Evolutionary conservation across 2,797 vertebrate species (phyloP).

Genomic region (Saguinus oedipus): DNA sequence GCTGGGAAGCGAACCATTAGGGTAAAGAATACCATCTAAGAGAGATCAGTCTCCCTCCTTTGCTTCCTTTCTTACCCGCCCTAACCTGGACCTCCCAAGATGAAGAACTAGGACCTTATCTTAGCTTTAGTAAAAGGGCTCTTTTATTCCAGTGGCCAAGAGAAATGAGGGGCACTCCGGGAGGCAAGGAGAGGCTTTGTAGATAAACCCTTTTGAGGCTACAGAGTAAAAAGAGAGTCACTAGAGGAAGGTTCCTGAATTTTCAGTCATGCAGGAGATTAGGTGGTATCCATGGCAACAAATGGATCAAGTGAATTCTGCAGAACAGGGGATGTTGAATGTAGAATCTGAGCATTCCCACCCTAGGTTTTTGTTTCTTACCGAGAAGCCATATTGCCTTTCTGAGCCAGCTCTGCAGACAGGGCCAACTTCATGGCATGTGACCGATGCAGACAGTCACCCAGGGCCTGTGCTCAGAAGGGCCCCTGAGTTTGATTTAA

Average conservation of each 20-base stretch:
- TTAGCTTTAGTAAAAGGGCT: not conserved
- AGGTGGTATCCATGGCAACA: not conserved
- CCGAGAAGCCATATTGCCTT: not conserved
- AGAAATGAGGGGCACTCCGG: not conserved
- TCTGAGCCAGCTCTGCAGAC: not conserved
- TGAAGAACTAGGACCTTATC: not conserved
- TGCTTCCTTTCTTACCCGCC: not conserved
- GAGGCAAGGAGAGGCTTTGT: not conserved
- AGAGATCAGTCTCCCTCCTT: not conserved
- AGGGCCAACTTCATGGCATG: not conserved
- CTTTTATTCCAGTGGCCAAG: not conserved
- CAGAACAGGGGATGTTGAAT: not conserved
- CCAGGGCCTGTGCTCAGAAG: not conserved
- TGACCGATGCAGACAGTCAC: not conserved
- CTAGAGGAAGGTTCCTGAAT: not conserved
- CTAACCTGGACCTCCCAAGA: not conserved
- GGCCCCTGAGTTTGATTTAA: not conserved
- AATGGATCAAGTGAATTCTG: not conserved
- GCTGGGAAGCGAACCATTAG: not conserved
- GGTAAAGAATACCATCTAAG: not conserved
- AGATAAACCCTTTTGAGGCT: not conserved
- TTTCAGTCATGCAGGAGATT: not conserved
- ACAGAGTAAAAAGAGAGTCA: not conserved
- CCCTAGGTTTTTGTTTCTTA: not conserved
- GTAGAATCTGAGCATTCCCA: not conserved